A percentile compares a stretch with the other conserved stretches of the same genome.
Conservation (phyloP, 2,797 vertebrate species). For the Tolypeutes matacus region DNA sequence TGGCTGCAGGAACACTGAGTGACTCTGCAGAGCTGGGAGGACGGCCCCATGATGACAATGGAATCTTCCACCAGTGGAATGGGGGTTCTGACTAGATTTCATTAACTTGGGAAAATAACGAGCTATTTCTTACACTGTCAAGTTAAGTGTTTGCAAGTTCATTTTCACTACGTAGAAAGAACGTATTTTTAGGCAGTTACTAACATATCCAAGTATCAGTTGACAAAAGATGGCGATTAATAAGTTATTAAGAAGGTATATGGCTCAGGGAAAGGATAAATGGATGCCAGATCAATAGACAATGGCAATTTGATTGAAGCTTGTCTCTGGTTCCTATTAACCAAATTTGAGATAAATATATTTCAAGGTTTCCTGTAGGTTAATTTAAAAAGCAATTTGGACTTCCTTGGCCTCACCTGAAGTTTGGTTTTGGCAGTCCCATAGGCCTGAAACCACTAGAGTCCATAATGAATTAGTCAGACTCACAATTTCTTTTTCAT, state of each 20-base stretch:
- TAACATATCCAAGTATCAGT: background rate
- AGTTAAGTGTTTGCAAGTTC: background rate
- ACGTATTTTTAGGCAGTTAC: background rate
- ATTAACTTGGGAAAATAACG: background rate
- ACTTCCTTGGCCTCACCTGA: constrained; percentile 82
- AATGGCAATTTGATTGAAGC: constrained; percentile 70
- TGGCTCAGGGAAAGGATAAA: constrained; percentile 36
- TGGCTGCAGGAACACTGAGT: background rate
- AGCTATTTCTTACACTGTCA: background rate
- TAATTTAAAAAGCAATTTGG: constrained; percentile 85
- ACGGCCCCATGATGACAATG: background rate
- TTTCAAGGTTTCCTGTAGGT: constrained; percentile 79
- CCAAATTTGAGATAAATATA: constrained; percentile 72
- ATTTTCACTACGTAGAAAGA: background rate
- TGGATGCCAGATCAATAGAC: constrained; percentile 64
- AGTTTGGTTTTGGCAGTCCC: constrained; percentile 67
- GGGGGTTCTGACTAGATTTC: background rate
- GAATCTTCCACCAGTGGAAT: background rate
- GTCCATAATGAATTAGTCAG: constrained; percentile 64
- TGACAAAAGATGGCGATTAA: constrained; percentile 3
- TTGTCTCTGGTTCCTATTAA: constrained; percentile 87
- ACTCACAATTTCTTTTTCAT: constrained; percentile 65
- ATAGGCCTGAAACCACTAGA: constrained; percentile 72
- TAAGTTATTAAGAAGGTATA: background rate
- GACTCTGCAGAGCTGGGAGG: background rate